Evolutionary conservation across 2,888 invertebrate species (phyloP).

Genomic region (Mimachlamys varia): DNA sequence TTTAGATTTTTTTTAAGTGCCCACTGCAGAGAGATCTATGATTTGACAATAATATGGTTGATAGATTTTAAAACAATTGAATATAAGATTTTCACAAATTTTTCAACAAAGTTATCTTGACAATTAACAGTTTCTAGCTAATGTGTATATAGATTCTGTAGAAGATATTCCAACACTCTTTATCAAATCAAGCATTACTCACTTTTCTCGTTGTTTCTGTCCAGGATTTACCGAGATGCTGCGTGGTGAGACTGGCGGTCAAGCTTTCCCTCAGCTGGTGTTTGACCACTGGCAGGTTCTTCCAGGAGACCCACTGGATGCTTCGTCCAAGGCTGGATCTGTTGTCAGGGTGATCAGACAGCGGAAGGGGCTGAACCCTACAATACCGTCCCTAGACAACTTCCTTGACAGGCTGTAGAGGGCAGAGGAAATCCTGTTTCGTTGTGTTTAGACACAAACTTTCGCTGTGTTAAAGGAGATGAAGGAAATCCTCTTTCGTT

Average conservation of each 20-base stretch:
- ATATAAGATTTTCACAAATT: no score
- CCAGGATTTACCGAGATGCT: constrained; percentile 96
- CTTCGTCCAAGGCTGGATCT: constrained; percentile 80
- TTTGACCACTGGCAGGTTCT: constrained; percentile 99
- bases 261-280: constrained; percentile 99
- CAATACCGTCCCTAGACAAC: constrained; percentile 95
- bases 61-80: no score
- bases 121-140: no score
- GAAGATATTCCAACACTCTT: background rate
- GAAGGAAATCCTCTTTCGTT: constrained; percentile 37
- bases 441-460: constrained; percentile 25
- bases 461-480: no score
- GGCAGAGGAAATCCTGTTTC: constrained; percentile 37
- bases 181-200: background rate
- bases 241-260: constrained; percentile 97
- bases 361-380: constrained; percentile 99
- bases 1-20: background rate
- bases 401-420: constrained; percentile 99
- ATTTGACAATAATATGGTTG: no score
- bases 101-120: no score
- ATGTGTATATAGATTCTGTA: no score
- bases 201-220: constrained; percentile 48
- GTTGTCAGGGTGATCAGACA: constrained; percentile 93
- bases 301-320: constrained; percentile 96
- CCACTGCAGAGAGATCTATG: background rate